Base-by-base conservation (phyloP, 2,113 vertebrate species). In the Aegithalos caudatus region DNA sequence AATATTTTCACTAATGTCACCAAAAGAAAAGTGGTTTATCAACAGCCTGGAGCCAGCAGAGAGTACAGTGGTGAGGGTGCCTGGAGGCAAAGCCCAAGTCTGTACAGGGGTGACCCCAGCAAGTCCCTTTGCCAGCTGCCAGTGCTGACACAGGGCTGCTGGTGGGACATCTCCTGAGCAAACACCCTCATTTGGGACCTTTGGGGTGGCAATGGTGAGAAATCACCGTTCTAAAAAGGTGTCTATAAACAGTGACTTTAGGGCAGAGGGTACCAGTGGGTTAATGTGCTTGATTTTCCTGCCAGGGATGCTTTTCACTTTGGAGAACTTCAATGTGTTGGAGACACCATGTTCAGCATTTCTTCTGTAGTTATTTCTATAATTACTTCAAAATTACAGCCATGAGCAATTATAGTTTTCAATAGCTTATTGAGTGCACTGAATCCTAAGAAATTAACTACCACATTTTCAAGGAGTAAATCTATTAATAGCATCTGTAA, bases 401-500 rank as follows among this genome's bases (percentile, higher is more conserved):
- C 69, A 92, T 10, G 21, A 79, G 77, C 93, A 86, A 89, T 94
- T 92, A 79, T 1, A 51, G 42, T 86, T 89, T 95, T 71, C 74
- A 82, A 60, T 58, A 79, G 92, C 86, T 77, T 58, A 62, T 65
- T 70, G 93, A 91, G 72, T 17, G 35, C 47, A 12, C 76, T 83
- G 89, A 91, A 89, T 88, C 94, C 74, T 45, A 61, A 90, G 88
- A 81, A 88, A 91, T 94, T 65, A 88, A 86, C 61, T 48, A 62
- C 70, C 38, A 33, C 42, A 42, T 96, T 83, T 94, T 77, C 88
- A 93, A 93, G 94, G 70, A 91, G 69, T 3, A 35, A 62, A 21
- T 81, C 87, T 96, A 94, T 94, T 94, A 94, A 94, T 89, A 96
- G 87, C 70, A 85, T 77, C 95, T 94, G 73, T 69, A 93, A 86